These are phyloP conservation scores for Macrotis lagotis DNA, from an alignment of 2,113 vertebrate species.

Conservation along the genomic window DNA sequence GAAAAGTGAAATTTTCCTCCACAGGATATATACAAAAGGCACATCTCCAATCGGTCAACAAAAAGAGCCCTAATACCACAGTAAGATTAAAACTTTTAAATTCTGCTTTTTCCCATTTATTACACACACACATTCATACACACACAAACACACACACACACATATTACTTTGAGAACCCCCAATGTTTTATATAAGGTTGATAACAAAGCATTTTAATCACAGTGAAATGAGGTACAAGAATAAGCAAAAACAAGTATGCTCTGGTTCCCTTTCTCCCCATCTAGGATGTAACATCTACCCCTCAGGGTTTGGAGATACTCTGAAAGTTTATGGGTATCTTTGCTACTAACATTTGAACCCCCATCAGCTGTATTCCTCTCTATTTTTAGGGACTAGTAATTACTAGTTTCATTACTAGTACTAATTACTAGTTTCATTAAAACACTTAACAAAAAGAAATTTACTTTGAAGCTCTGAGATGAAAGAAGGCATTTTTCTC, in stretches of 20 bases:
- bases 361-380: neutral
- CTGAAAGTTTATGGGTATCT: neutral
- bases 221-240: neutral
- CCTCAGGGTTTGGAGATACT: neutral
- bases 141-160: neutral
- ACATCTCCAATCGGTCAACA: neutral
- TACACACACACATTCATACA: neutral
- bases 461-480: neutral
- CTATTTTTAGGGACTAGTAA: neutral
- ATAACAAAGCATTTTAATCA: neutral
- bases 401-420: neutral
- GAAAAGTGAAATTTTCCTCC: constrained; percentile 29
- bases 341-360: neutral
- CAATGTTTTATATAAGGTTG: neutral
- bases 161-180: neutral
- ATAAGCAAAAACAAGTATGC: neutral
- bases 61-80: neutral
- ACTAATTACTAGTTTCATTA: too few relatives aligned
- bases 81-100: neutral
- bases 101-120: neutral
- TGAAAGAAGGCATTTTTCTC: neutral
- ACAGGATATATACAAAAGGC: neutral
- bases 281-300: neutral
- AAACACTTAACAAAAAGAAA: neutral
- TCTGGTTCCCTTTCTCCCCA: neutral